Percentiles rank a stretch among this genome's conserved stretches.
Conservation (phyloP, 2,888 invertebrate genomes). For the Allophyes oxyacanthae region DNA sequence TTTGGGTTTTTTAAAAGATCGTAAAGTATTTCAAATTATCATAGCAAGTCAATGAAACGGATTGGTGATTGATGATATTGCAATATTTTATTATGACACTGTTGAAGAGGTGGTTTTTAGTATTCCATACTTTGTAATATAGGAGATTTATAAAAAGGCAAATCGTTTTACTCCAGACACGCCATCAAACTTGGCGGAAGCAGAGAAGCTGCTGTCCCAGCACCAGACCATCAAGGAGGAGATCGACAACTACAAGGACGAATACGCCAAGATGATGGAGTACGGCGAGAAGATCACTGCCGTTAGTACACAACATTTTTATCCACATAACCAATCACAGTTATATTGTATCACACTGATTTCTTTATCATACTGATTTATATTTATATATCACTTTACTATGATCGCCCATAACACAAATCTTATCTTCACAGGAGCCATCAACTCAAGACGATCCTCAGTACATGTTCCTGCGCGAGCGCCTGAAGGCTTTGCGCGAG, state of each 20-base stretch:
- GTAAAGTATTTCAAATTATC: too few species aligned
- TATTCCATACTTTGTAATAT: too few species aligned
- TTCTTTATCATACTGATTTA: too few species aligned
- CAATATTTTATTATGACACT: too few species aligned
- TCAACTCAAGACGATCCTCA: conserved; percentile 98
- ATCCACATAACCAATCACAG: not conserved
- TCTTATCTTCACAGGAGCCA: conserved; percentile 89
- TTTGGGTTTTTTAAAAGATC: too few species aligned
- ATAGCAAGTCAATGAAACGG: too few species aligned
- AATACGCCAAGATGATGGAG: conserved; percentile 99
- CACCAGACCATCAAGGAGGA: conserved; percentile 99
- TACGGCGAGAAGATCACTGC: conserved; percentile 98
- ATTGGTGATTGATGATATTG: too few species aligned
- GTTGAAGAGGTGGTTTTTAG: too few species aligned
- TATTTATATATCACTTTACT: too few species aligned
- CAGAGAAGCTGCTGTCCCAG: conserved; percentile 98
- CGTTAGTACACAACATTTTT: conserved; percentile 74
- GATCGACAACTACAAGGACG: conserved; percentile 99
- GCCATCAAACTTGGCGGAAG: conserved; percentile 97
- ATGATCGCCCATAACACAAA: too few species aligned
- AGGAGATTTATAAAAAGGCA: not conserved
- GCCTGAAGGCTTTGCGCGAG: conserved; percentile 98
- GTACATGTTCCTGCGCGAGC: conserved; percentile 99
- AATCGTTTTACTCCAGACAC: conserved; percentile 89
- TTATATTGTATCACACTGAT: too few species aligned